Base-by-base conservation (phyloP, 2,113 vertebrate species). In the Marmota flaviventris region DNA sequence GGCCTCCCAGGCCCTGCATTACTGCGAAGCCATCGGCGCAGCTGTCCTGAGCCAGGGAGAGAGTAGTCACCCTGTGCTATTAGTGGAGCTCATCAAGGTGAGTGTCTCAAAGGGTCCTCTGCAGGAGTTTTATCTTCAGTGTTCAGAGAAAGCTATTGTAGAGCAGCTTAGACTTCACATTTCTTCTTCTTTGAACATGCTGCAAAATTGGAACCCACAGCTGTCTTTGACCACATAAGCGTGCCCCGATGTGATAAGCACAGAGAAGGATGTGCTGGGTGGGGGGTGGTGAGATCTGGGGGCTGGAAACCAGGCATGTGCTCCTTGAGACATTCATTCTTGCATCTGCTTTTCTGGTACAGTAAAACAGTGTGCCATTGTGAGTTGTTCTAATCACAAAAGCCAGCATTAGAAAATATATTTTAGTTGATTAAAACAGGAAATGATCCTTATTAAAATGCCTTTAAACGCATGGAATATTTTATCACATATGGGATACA, bases 71-170 rank as follows among this genome's bases (percentile, higher is more conserved):
- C 97, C 98, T 0, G 97, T 98, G 51, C 98, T 99, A 87, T 98
- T 99, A 67, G 98, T 18, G 39, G 99, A 99, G 63, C 97, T 99
- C 85, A 73, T 99, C 89, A 99, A 99, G 99, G 99, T 99, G 98
- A 96, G 98, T 79, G 13, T 72, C 17, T 0, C 85, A 5, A 82
- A 96, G 85, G 83, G 45, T 70, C 51, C 93, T 61, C 65, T 37
- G 92, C 90, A 78, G 58, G 85, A 63, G 93, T 75, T 96, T 97
- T 96, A 97, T 98, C 97, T 90, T 79, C 86, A 1, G 37, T 8
- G 18, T 86, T 94, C 95, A 97, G 95, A 96, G 93, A 84, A 37
- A 65, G 69, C 45, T n/a, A 14, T 63, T 76, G 85, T 37, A 42
- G 91, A 89, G 85, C 45, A 10, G 87, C 85, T 86, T 86, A 65